Base-by-base conservation (phyloP, 2,888 invertebrate species). In the Mesorhabditis spiculigera region DNA sequence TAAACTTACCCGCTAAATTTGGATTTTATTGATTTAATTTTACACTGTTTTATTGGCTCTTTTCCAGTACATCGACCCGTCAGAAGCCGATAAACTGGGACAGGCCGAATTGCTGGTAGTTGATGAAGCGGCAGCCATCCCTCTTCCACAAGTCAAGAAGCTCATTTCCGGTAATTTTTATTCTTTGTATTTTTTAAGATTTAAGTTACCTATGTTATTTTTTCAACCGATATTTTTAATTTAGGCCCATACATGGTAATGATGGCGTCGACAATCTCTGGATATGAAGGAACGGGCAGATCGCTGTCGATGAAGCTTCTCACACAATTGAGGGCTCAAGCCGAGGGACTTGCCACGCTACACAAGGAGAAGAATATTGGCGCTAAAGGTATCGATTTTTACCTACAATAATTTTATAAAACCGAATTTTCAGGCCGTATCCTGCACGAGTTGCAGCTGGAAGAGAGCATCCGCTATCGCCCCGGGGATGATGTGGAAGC, bases 61-160 rank as follows among this genome's bases (percentile, higher is more conserved):
- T 78, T 84, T 87, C 45, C 87, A 96, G 91, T 98, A 98, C 87
- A 95, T 98, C 85, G 92, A 93, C 73, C 96, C 98, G 0, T 91
- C 91, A 63, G 95, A 97, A 87, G 91, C 92, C 65, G 91, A 92
- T 71, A 91, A 93, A 73, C 89, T 98, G 45, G 91, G 93, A 6
- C 95, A 95, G 75, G 95, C 96, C 0, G 97, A 98, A 87, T 87
- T 99, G 62, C 90, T 98, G 45, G 91, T 98, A 0, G 95, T 98
- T 71, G 98, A 99, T 87, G 98, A 99, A 87, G 98, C 98, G 3
- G 98, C 98, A 0, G 98, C 98, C 5, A 98, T 99, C 79, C 98
- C 98, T 0, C 88, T 98, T 71, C 92, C 93, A 0, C 90, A 93
- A 81, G 95, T 99, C 0, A 93, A 93, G 78, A 73, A 81, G 28